Conservation (phyloP, 2,797 vertebrate genomes). For the Bovichtus diacanthus region DNA sequence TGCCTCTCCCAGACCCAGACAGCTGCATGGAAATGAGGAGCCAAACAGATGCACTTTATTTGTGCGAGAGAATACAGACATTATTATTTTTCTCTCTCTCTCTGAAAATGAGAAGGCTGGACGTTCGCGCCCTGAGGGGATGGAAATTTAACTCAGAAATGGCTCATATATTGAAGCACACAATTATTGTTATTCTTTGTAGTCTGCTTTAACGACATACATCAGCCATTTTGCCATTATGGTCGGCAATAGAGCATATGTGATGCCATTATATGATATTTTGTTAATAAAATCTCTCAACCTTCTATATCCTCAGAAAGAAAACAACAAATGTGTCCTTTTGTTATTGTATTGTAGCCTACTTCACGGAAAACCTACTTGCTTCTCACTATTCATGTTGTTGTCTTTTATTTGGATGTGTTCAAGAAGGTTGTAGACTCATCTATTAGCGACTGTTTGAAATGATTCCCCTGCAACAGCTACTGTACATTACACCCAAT, state of each 20-base stretch:
- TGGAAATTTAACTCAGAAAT: conserved; percentile 67
- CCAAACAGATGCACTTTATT: conserved; percentile 70
- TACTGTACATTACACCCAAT: conserved; percentile 37
- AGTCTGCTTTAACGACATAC: conserved; percentile 55
- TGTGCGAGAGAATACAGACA: conserved; percentile 36
- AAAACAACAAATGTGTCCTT: conserved; percentile 54
- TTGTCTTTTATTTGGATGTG: conserved; percentile 19
- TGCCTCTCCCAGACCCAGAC: conserved; percentile 51
- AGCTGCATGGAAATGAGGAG: conserved; percentile 69
- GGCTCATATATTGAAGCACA: conserved; percentile 54
- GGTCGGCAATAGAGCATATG: conserved; percentile 49
- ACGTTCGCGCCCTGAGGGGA: conserved; percentile 64
- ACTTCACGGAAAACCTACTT: conserved; percentile 33
- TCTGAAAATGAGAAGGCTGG: conserved; percentile 63
- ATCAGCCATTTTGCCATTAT: conserved; percentile 54
- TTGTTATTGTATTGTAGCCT: conserved; percentile 47
- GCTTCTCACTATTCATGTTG: conserved; percentile 3
- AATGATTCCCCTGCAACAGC: conserved; percentile 48
- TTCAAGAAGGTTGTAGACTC: conserved; percentile 47
- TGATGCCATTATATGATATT: conserved; percentile 50
- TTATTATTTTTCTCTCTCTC: conserved; percentile 64
- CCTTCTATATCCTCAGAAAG: conserved; percentile 35
- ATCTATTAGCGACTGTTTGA: conserved; percentile 65
- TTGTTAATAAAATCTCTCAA: conserved; percentile 52
- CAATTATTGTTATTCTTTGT: conserved; percentile 62